These are phyloP conservation scores for Siderastrea radians DNA, from an alignment of 92 coral and sea anemone species.

Conservation along the genomic window DNA sequence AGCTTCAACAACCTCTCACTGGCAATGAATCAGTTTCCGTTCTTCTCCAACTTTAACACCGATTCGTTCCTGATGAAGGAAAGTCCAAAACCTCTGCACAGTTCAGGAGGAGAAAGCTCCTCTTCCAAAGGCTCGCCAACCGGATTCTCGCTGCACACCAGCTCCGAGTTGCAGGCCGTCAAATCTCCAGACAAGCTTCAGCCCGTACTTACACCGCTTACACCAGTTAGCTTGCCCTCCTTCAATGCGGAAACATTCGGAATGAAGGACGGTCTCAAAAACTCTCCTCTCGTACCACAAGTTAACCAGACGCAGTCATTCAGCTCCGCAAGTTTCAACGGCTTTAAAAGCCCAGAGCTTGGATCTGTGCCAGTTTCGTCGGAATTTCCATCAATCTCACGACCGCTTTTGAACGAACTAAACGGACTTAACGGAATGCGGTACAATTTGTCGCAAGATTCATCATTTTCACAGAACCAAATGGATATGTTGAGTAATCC, in stretches of 20 bases:
- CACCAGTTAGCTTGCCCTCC: constrained; percentile 92
- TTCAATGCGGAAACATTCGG: constrained; percentile 91
- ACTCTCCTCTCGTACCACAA: constrained; percentile 81
- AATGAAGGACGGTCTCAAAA: constrained; percentile 86
- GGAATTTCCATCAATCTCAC: constrained; percentile 93
- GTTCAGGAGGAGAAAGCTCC: constrained; percentile 65
- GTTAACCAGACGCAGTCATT: constrained; percentile 73
- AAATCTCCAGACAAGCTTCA: constrained; percentile 92
- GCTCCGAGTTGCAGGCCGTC: constrained; percentile 68
- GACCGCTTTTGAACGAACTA: constrained; percentile 92
- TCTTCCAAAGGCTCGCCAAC: constrained; percentile 80
- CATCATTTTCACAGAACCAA: constrained; percentile 88
- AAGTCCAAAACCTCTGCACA: constrained; percentile 78
- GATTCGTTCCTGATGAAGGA: constrained; percentile 95
- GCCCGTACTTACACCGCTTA: constrained; percentile 95
- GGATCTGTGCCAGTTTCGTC: constrained; percentile 90
- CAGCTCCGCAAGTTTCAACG: constrained; percentile 91
- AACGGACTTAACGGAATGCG: constrained; percentile 83
- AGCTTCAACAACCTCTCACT: constrained; percentile 87
- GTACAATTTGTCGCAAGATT: constrained; percentile 84
- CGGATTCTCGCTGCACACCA: constrained; percentile 74
- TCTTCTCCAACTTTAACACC: constrained; percentile 90
- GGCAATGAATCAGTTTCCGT: constrained; percentile 94
- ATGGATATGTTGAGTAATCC: constrained; percentile 97
- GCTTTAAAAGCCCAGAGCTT: constrained; percentile 97